Conservation (phyloP, 2,113 vertebrate genomes). For the Paracanthobrama guichenoti region DNA sequence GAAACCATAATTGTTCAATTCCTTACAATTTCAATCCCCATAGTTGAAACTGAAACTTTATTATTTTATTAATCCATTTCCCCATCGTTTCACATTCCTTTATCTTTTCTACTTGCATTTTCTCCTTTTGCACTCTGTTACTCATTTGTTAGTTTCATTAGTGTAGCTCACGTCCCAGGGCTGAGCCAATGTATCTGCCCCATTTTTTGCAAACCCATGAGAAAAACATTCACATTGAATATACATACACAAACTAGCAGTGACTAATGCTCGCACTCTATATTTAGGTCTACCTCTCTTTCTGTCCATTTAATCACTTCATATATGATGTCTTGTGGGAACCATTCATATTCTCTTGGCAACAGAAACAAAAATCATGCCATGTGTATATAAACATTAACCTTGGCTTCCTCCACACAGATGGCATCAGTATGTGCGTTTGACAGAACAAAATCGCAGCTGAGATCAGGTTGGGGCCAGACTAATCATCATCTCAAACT, state of each 20-base stretch:
- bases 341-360: neutral
- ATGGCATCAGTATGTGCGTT: conserved; percentile 29
- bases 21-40: neutral
- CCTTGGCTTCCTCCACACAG: conserved; percentile 17
- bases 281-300: conserved; percentile 4
- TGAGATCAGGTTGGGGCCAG: neutral
- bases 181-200: conserved; percentile 8
- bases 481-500: conserved; percentile 1
- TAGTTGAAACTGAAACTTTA: neutral
- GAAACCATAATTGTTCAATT: neutral
- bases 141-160: conserved; percentile 21
- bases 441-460: neutral
- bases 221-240: neutral
- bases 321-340: neutral
- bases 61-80: neutral
- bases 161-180: neutral
- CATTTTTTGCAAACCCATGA: conserved; percentile 26
- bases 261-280: neutral
- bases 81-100: neutral
- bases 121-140: neutral
- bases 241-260: neutral
- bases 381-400: conserved; percentile 25
- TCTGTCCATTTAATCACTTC: neutral
- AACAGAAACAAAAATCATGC: neutral
- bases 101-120: neutral